Evolutionary conservation across 2,797 vertebrate genomes (phyloP), one percentile per base, ranked within the genome.

Genomic region (Semaprochilodus insignis): DNA sequence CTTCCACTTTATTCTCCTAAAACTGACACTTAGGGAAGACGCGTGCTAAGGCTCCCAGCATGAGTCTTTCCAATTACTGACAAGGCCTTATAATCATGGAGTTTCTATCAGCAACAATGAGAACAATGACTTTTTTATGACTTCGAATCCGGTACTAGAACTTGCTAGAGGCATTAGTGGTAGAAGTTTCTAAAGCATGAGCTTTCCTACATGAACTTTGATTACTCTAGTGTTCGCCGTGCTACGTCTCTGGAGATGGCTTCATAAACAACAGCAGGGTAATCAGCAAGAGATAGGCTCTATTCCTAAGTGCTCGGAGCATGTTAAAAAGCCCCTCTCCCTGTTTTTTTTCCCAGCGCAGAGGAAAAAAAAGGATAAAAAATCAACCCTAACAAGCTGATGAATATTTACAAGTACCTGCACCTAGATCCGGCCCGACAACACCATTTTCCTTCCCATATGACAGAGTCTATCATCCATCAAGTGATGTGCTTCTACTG

Each of bases 401-500:
- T 83, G 62, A 62, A 86, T 85, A 85, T 87, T 85, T 77, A 78
- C 60, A 82, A 36, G 27, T 83, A 27, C 71, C 62, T 77, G 82
- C 55, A 48, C 48, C 74, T 80, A 75, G 81, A 55, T 70, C 51
- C 48, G 48, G 23, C 67, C 55, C 63, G 76, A 62, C 72, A 77
- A 77, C 16, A 84, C 62, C 36, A 80, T 71, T 80, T 79, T 67
- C 71, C 48, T 69, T 63, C 72, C 67, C 55, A 74, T 65, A 74
- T 89, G 86, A 69, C 83, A 85, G 77, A 86, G 51, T 78, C 15
- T 27, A 76, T 87, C 87, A 93, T 91, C 93, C 88, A 92, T 93
- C 90, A 91, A 89, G 89, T 90, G 90, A 90, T 92, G 92, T 88
- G 88, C 92, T 91, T 92, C 86, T 91, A 91, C 89, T 89, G 93